These are phyloP conservation scores for Mugil cephalus DNA, from an alignment of 2,113 vertebrate species.

Conservation along the genomic window DNA sequence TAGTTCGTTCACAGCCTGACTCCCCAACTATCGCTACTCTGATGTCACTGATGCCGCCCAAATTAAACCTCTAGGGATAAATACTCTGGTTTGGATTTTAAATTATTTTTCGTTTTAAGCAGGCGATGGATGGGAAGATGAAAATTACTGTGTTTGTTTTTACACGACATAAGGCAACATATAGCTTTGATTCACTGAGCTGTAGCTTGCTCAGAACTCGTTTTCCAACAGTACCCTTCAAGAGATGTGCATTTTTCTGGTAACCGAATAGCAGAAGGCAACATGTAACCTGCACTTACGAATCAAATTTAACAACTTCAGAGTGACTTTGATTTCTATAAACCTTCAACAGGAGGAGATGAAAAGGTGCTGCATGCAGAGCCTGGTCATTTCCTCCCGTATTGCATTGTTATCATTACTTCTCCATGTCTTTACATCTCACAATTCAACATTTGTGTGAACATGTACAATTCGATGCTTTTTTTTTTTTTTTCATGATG, in stretches of 20 bases:
- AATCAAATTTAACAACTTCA: constrained; percentile 23
- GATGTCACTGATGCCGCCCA: constrained; percentile 12
- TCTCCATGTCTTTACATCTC: constrained; percentile 43
- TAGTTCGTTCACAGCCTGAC: not conserved
- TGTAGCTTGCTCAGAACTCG: constrained; percentile 25
- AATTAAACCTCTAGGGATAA: constrained; percentile 8
- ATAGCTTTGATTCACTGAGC: constrained; percentile 35
- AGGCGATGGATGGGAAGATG: constrained; percentile 18
- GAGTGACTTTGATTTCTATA: constrained; percentile 25
- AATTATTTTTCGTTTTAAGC: not conserved
- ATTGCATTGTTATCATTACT: constrained; percentile 21
- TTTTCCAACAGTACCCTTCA: constrained; percentile 38
- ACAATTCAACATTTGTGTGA: constrained; percentile 44
- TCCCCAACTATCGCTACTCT: not conserved
- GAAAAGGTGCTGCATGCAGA: not conserved
- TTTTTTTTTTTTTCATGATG: constrained; percentile 85
- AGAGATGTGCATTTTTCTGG: constrained; percentile 32
- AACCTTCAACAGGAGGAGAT: constrained; percentile 34
- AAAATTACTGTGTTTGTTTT: constrained; percentile 10
- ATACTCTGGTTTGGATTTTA: constrained; percentile 16
- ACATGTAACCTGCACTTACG: not conserved
- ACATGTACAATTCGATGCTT: constrained; percentile 24
- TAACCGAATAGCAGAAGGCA: constrained; percentile 29
- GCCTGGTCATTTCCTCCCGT: not conserved
- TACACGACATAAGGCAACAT: constrained; percentile 53